phyloP scores from a whole-genome alignment of 2,888 invertebrate species.

The Lissonota sp. region DNA sequence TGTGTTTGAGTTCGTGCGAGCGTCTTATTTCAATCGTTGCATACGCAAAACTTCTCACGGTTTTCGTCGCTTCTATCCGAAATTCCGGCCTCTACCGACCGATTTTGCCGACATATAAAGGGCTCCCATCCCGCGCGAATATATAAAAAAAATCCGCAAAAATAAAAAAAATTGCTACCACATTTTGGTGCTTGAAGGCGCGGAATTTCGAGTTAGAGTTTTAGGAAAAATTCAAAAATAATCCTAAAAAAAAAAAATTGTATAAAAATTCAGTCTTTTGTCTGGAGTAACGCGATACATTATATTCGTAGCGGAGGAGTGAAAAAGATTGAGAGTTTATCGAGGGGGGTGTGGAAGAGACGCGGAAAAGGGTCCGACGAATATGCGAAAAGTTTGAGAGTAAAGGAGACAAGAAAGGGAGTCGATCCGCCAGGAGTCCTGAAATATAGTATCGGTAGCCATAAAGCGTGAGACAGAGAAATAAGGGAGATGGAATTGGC shows the following conservation, averaged over 20 bases:
- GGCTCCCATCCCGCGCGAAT: background rate
- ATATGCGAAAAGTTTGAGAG: constrained; percentile 24
- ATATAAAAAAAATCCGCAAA: constrained; percentile 27
- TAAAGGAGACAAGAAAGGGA: constrained; percentile 56
- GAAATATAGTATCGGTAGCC: constrained; percentile 39
- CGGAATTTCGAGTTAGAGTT: too few species aligned
- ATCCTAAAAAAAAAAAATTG: too few species aligned
- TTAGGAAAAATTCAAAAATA: too few species aligned
- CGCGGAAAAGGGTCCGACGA: constrained; percentile 13
- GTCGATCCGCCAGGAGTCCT: constrained; percentile 20
- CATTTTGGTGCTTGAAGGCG: too few species aligned
- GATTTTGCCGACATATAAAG: constrained; percentile 57
- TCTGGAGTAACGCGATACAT: too few species aligned
- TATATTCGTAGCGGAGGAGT: constrained; percentile 44
- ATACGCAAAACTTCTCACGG: constrained; percentile 15
- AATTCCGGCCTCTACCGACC: constrained; percentile 17
- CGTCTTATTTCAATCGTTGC: constrained; percentile 47
- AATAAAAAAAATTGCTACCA: constrained; percentile 41
- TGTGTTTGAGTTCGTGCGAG: constrained; percentile 20
- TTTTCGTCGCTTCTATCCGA: constrained; percentile 24
- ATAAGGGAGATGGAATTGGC: constrained; percentile 55
- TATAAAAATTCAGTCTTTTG: too few species aligned
- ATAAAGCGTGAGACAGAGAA: constrained; percentile 54
- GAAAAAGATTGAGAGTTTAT: constrained; percentile 64
- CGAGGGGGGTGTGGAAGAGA: constrained; percentile 42